Evolutionary conservation across 2,888 invertebrate genomes (phyloP).

Genomic region (Aromia moschata): DNA sequence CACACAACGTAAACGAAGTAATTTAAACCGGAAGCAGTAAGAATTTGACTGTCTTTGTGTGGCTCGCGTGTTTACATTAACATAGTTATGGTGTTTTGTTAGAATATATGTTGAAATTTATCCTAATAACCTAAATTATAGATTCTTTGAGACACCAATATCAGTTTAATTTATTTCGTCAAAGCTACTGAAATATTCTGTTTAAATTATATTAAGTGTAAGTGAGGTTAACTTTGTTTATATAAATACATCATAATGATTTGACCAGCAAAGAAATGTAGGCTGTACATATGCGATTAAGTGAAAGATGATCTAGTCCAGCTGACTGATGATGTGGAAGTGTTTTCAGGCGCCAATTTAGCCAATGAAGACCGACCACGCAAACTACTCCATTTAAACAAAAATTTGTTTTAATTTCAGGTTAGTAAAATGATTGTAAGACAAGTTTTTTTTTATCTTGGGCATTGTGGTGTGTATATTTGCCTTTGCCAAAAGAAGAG

Average conservation of each 20-base stretch:
- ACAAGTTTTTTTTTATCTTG: slow-evolving; percentile 24
- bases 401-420: not conserved
- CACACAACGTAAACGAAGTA: too few relatives aligned
- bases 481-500: slow-evolving; percentile 79
- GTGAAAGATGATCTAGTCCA: not conserved
- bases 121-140: too few relatives aligned
- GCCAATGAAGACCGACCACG: slow-evolving; percentile 36
- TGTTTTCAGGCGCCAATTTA: slow-evolving; percentile 23
- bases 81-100: too few relatives aligned
- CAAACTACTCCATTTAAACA: slow-evolving; percentile 2
- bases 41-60: too few relatives aligned
- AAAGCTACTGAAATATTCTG: too few relatives aligned
- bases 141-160: too few relatives aligned
- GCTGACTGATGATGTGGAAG: slow-evolving; percentile 34
- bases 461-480: slow-evolving; percentile 51
- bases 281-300: slow-evolving; percentile 1
- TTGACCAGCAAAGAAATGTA: slow-evolving; percentile 11
- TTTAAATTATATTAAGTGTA: too few relatives aligned
- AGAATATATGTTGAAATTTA: too few relatives aligned
- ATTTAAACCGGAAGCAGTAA: too few relatives aligned
- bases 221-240: slow-evolving; percentile 9
- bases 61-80: too few relatives aligned
- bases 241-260: slow-evolving; percentile 14
- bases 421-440: slow-evolving; percentile 30
- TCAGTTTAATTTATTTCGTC: too few relatives aligned